Conservation (phyloP, 2,797 vertebrate genomes). For the Ispidina picta region DNA sequence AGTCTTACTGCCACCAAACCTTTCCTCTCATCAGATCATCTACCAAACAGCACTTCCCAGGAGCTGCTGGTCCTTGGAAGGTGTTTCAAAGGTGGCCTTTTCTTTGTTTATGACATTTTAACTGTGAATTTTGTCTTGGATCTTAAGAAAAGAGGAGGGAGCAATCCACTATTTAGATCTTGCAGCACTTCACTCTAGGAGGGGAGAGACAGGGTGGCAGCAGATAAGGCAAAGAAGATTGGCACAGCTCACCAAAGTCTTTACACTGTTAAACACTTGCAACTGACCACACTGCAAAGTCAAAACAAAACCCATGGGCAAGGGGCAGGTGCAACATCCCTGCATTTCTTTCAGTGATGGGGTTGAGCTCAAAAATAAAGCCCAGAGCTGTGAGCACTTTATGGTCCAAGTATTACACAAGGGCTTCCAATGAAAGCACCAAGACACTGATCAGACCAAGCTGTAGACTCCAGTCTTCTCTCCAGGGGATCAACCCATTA, state of each 20-base stretch:
- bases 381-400: background rate
- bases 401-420: background rate
- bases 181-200: background rate
- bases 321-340: background rate
- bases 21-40: background rate
- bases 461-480: background rate
- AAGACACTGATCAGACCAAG: background rate
- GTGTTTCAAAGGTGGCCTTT: background rate
- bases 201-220: background rate
- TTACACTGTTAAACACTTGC: background rate
- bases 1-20: background rate
- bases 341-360: background rate
- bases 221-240: background rate
- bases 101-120: background rate
- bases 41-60: background rate
- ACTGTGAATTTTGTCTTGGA: background rate
- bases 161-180: background rate
- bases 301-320: background rate
- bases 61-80: background rate
- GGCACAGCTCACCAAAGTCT: background rate
- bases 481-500: background rate
- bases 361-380: background rate
- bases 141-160: background rate
- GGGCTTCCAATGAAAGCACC: background rate
- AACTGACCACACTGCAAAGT: background rate